Conservation (phyloP, 2,888 invertebrate species). For the Drosophila longiperda region DNA sequence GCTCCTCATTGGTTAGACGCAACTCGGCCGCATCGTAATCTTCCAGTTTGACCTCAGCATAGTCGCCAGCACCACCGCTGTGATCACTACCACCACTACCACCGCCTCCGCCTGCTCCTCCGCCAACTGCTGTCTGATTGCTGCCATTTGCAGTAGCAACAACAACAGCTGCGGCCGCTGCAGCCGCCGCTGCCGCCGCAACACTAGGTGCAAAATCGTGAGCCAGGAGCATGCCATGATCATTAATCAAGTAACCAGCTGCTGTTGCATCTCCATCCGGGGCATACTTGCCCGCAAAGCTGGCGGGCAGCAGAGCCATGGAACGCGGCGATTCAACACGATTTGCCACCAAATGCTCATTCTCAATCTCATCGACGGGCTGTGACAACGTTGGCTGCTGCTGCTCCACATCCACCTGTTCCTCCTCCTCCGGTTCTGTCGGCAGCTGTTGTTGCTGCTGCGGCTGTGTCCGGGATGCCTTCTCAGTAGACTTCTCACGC, state of each 20-base stretch:
- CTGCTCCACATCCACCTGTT: conserved; percentile 21
- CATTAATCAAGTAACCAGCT: conserved; percentile 77
- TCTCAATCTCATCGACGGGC: conserved; percentile 81
- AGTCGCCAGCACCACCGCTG: conserved; percentile 56
- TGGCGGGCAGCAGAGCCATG: conserved; percentile 53
- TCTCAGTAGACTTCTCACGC: conserved; percentile 51
- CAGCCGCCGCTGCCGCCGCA: conserved; percentile 59
- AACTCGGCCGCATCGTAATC: conserved; percentile 81
- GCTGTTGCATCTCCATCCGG: conserved; percentile 32
- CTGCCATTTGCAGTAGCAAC: conserved; percentile 49
- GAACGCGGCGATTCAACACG: conserved; percentile 58
- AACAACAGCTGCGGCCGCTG: conserved; percentile 60
- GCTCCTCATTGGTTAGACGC: conserved; percentile 81
- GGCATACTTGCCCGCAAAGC: conserved; percentile 69
- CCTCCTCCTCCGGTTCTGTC: not conserved
- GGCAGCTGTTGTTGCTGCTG: not conserved
- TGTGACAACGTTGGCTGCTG: conserved; percentile 61
- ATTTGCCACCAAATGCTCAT: conserved; percentile 66
- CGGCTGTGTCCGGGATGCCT: conserved; percentile 21
- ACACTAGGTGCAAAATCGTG: conserved; percentile 77
- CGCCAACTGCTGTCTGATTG: conserved; percentile 11
- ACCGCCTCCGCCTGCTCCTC: not conserved
- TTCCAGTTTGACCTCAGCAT: conserved; percentile 77
- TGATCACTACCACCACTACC: conserved; percentile 14
- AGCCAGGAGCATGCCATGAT: conserved; percentile 81